Conservation (phyloP, 2,888 invertebrate species). For the Esperia sulphurella region DNA sequence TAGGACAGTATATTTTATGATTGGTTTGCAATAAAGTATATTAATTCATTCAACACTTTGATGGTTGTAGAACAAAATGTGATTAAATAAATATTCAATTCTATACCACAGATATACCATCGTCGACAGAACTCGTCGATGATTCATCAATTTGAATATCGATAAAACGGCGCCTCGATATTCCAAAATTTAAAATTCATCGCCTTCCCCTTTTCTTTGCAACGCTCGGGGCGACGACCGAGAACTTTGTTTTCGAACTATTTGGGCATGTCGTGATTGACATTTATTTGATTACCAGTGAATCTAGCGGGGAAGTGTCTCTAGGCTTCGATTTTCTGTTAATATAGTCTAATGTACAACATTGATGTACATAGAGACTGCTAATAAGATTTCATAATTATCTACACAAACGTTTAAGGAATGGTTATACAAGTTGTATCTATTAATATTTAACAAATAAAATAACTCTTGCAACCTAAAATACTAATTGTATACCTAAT, state of each 20-base stretch:
- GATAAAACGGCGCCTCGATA: conserved; percentile 39
- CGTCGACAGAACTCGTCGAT: conserved; percentile 26
- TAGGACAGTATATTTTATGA: too few species aligned
- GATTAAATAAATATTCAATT: background rate
- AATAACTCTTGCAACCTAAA: too few species aligned
- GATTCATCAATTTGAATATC: conserved; percentile 58
- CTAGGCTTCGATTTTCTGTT: too few species aligned
- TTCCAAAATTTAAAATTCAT: conserved; percentile 58
- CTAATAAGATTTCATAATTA: too few species aligned
- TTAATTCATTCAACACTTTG: too few species aligned
- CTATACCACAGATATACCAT: background rate
- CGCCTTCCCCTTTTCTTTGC: conserved; percentile 29
- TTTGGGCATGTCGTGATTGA: conserved; percentile 14
- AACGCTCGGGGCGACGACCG: conserved; percentile 13
- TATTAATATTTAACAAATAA: too few species aligned
- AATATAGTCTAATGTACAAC: background rate
- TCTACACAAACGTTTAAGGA: too few species aligned
- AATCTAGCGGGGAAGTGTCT: too few species aligned
- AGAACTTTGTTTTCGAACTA: conserved; percentile 20
- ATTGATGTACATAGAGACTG: background rate
- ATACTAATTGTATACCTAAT: too few species aligned
- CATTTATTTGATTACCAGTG: conserved; percentile 22
- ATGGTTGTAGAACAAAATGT: too few species aligned
- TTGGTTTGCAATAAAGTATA: too few species aligned
- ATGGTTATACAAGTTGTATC: too few species aligned